Conservation (phyloP, 2,797 vertebrate species). For the Takifugu ocellatus region DNA sequence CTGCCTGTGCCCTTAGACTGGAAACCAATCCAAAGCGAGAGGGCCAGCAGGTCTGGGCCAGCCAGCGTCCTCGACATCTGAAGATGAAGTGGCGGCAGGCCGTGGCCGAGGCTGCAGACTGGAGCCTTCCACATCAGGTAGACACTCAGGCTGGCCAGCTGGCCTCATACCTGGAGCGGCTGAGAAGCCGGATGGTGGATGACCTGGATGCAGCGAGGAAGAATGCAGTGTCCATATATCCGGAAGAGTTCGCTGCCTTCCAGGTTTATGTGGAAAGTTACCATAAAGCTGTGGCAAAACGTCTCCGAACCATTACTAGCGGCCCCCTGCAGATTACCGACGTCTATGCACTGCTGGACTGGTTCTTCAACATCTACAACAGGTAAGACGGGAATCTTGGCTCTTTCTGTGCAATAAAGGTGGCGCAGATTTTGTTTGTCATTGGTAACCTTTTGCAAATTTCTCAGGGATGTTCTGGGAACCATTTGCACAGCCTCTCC, state of each 20-base stretch:
- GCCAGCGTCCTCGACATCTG: constrained; percentile 73
- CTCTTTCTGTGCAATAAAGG: not conserved
- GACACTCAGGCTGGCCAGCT: constrained; percentile 80
- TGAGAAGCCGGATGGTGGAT: constrained; percentile 79
- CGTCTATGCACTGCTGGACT: constrained; percentile 88
- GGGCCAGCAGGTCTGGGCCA: constrained; percentile 33
- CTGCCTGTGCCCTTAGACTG: constrained; percentile 66
- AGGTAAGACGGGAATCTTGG: constrained; percentile 68
- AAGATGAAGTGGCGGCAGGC: constrained; percentile 83
- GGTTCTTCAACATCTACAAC: constrained; percentile 91
- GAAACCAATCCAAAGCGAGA: constrained; percentile 53
- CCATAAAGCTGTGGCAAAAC: constrained; percentile 81
- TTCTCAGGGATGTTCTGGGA: constrained; percentile 84
- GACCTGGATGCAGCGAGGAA: constrained; percentile 82
- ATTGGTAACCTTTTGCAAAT: constrained; percentile 2
- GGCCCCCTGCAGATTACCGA: constrained; percentile 81
- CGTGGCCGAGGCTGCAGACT: constrained; percentile 78
- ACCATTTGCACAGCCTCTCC: constrained; percentile 78
- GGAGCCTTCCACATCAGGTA: constrained; percentile 78
- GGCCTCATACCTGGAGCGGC: constrained; percentile 77
- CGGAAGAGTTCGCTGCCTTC: constrained; percentile 82
- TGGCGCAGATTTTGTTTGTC: not conserved
- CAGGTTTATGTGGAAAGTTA: constrained; percentile 88
- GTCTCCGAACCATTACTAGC: constrained; percentile 75
- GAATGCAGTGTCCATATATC: constrained; percentile 86